phyloP scores from a whole-genome alignment of 2,888 invertebrate genomes.

The Lapara coniferarum region DNA sequence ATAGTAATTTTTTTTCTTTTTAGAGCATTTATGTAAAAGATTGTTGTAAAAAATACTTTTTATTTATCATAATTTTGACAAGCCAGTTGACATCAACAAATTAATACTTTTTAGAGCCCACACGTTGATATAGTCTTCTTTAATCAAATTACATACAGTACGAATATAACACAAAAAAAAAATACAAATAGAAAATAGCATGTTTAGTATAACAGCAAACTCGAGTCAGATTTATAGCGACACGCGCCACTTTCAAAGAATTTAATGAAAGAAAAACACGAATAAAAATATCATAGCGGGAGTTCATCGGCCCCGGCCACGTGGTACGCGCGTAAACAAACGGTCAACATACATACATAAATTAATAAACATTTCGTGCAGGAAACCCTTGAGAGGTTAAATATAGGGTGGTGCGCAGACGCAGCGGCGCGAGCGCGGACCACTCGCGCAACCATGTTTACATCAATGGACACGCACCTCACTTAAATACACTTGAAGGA shows the following conservation, averaged over 20 bases:
- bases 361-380: conserved; percentile 75
- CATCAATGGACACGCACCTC: conserved; percentile 62
- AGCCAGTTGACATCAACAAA: not conserved
- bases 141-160: not conserved
- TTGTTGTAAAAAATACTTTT: too few relatives aligned
- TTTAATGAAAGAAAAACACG: conserved; percentile 48
- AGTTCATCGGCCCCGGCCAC: conserved; percentile 70
- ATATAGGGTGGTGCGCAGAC: conserved; percentile 74
- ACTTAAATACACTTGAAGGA: conserved; percentile 46
- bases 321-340: conserved; percentile 74
- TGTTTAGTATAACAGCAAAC: not conserved
- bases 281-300: conserved; percentile 52
- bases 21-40: too few relatives aligned
- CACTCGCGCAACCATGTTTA: conserved; percentile 55
- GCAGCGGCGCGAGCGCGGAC: conserved; percentile 55
- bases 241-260: conserved; percentile 48
- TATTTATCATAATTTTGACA: not conserved
- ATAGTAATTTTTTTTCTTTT: too few relatives aligned
- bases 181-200: conserved; percentile 13
- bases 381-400: conserved; percentile 78
- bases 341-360: conserved; percentile 69
- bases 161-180: not conserved
- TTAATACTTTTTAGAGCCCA: not conserved
- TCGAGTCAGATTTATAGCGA: conserved; percentile 36
- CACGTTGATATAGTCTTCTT: not conserved